These are phyloP conservation scores for Karalla daura DNA, from an alignment of 2,797 vertebrate genomes.

Conservation along the genomic window DNA sequence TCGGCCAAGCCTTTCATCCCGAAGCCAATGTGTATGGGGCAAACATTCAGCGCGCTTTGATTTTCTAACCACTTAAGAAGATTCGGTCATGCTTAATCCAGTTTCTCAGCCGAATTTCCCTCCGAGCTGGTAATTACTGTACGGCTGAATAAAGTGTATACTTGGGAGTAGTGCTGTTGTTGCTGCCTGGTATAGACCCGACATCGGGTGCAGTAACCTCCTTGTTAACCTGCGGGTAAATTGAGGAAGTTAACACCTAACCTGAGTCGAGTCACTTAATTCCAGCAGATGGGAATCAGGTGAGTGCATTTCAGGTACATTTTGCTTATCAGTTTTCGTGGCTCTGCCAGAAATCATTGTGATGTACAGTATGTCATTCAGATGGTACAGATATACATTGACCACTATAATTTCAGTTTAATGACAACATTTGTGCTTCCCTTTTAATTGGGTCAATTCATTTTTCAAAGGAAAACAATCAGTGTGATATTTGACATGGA, in stretches of 20 bases:
- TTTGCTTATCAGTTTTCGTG: neutral
- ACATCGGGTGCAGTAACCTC: slow-evolving; percentile 38
- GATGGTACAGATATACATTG: slow-evolving; percentile 1
- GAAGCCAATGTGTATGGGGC: slow-evolving; percentile 77
- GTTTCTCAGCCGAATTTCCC: slow-evolving; percentile 75
- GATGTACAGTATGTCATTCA: neutral
- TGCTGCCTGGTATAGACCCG: slow-evolving; percentile 60
- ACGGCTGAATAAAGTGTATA: slow-evolving; percentile 67
- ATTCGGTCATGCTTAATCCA: slow-evolving; percentile 80
- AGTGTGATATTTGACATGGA: neutral
- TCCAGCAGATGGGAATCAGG: too few species aligned
- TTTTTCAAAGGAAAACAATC: neutral
- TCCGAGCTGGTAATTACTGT: slow-evolving; percentile 70
- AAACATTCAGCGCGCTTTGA: slow-evolving; percentile 76
- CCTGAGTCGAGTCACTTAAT: slow-evolving; percentile 25
- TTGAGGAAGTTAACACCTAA: slow-evolving; percentile 40
- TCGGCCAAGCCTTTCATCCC: slow-evolving; percentile 82
- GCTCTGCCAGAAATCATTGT: neutral
- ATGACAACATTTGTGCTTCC: neutral
- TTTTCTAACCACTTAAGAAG: slow-evolving; percentile 80
- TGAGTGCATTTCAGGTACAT: neutral
- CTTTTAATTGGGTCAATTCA: neutral
- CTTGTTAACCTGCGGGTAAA: slow-evolving; percentile 55
- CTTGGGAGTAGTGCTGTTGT: slow-evolving; percentile 52
- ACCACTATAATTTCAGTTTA: neutral